These are phyloP conservation scores for Corythaeola cristata DNA, from an alignment of 2,113 vertebrate genomes.

Conservation along the genomic window DNA sequence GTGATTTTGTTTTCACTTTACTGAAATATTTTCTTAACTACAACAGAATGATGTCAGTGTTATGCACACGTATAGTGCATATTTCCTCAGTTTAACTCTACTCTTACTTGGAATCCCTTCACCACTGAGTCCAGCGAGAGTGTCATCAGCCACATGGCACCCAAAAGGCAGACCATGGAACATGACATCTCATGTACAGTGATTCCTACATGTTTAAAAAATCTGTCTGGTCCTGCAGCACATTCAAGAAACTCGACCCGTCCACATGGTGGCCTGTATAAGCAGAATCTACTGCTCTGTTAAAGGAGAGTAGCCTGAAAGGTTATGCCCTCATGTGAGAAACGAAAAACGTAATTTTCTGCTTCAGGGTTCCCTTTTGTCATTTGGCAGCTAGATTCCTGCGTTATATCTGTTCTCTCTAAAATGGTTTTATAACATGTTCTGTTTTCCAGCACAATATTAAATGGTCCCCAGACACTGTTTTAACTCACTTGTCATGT, in stretches of 20 bases:
- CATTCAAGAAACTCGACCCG: rapidly evolving
- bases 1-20: not conserved
- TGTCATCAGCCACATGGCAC: not conserved
- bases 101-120: not conserved
- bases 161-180: not conserved
- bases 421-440: not conserved
- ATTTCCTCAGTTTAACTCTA: not conserved
- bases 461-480: not conserved
- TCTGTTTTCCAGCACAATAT: conserved; percentile 5
- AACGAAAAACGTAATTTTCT: not conserved
- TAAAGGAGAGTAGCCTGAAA: not conserved
- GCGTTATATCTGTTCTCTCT: not conserved
- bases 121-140: not conserved
- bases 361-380: not conserved
- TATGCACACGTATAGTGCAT: not conserved
- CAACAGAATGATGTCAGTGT: not conserved
- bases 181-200: not conserved
- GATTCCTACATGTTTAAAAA: not conserved
- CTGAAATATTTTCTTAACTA: not conserved
- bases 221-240: not conserved
- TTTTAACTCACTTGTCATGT: conserved; percentile 6
- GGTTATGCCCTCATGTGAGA: not conserved
- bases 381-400: not conserved
- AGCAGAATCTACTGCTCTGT: not conserved
- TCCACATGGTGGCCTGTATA: not conserved